Conservation (phyloP, 2,888 invertebrate species). For the Oscheius onirici region DNA sequence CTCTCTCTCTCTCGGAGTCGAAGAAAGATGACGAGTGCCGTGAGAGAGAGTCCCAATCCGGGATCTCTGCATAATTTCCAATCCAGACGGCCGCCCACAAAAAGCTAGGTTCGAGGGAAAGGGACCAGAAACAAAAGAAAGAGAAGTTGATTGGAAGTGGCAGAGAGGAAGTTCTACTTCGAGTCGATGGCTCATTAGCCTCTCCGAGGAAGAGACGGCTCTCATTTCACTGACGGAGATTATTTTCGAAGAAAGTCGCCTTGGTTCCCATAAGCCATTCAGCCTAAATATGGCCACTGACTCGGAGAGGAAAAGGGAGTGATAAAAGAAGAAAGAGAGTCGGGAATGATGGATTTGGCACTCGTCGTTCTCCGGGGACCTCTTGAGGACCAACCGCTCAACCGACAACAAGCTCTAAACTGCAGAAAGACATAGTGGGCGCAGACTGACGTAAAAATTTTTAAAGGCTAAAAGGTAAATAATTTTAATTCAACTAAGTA, state of each 20-base stretch:
- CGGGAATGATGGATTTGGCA: constrained; percentile 22
- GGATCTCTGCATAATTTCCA: constrained; percentile 18
- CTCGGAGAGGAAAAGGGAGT: background rate
- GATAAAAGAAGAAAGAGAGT: background rate
- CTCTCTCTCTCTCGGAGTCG: background rate
- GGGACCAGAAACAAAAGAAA: constrained; percentile 5
- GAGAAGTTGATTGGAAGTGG: constrained; percentile 11
- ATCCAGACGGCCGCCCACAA: background rate
- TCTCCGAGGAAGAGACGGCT: background rate
- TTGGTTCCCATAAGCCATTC: constrained; percentile 25
- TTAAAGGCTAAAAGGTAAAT: too few relatives aligned
- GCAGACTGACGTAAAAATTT: too few relatives aligned
- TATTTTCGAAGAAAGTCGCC: constrained; percentile 3
- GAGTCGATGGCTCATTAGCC: background rate
- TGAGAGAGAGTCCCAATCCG: background rate
- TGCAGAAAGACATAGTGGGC: too few relatives aligned
- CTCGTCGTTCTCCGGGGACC: constrained; percentile 14
- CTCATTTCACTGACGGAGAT: background rate
- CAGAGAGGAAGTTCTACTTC: background rate
- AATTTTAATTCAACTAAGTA: too few relatives aligned
- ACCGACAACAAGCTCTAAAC: constrained; percentile 21
- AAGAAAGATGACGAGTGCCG: background rate
- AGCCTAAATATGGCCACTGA: constrained; percentile 19
- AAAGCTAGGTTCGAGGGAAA: background rate
- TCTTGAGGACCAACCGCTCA: constrained; percentile 16